Evolutionary conservation across 2,113 vertebrate genomes (phyloP), one percentile per base, ranked within the genome.

Genomic region (Oxyura jamaicensis): DNA sequence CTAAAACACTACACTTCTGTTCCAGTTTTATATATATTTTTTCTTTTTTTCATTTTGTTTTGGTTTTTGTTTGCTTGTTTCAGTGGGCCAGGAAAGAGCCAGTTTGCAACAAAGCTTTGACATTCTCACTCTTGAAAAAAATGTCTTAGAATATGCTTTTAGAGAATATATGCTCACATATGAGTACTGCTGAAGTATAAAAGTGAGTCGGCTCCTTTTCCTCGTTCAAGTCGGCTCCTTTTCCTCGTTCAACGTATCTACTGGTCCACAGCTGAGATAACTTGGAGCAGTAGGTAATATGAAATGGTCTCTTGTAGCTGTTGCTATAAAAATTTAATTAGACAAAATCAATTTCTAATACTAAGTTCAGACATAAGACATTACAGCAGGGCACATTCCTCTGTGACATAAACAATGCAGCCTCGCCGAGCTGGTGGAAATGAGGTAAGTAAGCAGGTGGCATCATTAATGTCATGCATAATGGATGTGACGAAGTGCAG

Each of bases 1-100:
- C 76, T 86, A 77, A 90, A 97, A 81, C 52, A 59, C 91, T 76
- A 41, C 44, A 39, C 89, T 92, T 94, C 63, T 78, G 8, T 93
- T 53, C 48, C 55, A 74, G 44, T 91, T 93, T 82, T 39, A 15
- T 39, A 15, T 44, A 44, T 20, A 20, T 48, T 48, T 48, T 21
- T 22, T 48, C 11, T 19, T 11, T 48, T 48, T 48, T 21, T 22
- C 20, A 48, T 48, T 48, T 48, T 48, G 46, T 48, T 48, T 48
- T 48, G 46, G 46, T 48, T 48, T 48, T 13, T 18, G 7, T 42
- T 20, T 36, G 5, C 36, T 68, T 20, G 41, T 23, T 80, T 77
- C 33, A 29, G 18, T 76, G 17, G 26, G 13, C 13, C 12, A 53
- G 11, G 29, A 19, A 36, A 55, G 31, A 79, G 5, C 9, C 33